These are phyloP conservation scores for Lamellibrachia luymesi DNA, from an alignment of 1,140 invertebrate genomes.

Conservation along the genomic window DNA sequence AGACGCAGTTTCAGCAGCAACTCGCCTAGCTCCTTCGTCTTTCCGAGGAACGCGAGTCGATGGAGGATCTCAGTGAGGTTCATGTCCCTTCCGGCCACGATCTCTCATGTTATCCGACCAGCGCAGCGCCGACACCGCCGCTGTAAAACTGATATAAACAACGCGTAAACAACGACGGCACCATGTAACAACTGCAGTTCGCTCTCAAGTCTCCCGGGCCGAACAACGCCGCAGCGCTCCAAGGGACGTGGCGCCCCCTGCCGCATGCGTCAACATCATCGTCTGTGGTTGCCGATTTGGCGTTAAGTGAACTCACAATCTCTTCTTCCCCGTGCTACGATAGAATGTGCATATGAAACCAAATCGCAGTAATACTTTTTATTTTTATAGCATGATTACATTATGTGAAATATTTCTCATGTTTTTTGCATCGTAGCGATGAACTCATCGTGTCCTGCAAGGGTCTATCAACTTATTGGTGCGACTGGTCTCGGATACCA, in stretches of 20 bases:
- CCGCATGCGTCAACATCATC: neutral
- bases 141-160: neutral
- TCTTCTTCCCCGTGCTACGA: too few relatives aligned
- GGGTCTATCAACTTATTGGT: too few relatives aligned
- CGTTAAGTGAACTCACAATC: too few relatives aligned
- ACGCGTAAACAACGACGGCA: neutral
- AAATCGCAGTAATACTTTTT: too few relatives aligned
- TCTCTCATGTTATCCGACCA: neutral
- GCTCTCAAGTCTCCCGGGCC: neutral
- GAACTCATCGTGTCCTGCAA: too few relatives aligned
- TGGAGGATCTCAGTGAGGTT: neutral
- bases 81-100: neutral
- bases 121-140: too few relatives aligned
- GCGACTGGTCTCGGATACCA: too few relatives aligned
- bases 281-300: too few relatives aligned
- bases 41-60: neutral
- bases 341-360: too few relatives aligned
- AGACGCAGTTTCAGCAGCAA: neutral
- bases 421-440: too few relatives aligned
- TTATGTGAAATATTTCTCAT: too few relatives aligned
- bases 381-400: too few relatives aligned
- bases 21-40: neutral
- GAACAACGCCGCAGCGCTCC: neutral
- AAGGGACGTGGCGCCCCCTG: neutral
- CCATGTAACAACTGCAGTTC: neutral